Conservation (phyloP, 1,140 invertebrate species). For the Drosophila jambulina region DNA sequence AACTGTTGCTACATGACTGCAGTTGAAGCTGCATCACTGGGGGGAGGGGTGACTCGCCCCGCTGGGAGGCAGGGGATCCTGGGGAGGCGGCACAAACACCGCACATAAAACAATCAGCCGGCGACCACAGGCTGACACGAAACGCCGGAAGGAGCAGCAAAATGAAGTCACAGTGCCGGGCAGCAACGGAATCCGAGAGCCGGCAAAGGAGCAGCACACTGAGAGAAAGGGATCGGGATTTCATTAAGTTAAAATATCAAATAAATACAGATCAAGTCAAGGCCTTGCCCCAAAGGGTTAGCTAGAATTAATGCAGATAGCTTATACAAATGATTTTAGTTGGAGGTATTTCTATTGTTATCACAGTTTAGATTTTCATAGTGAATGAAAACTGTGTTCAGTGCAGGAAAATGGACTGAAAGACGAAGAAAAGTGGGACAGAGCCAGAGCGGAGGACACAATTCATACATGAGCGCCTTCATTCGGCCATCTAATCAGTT, state of each 20-base stretch:
- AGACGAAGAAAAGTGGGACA: neutral
- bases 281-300: too few species aligned
- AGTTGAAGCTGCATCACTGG: constrained; percentile 26
- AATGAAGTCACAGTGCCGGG: constrained; percentile 65
- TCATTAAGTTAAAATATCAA: neutral
- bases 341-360: neutral
- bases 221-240: neutral
- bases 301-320: too few species aligned
- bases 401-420: neutral
- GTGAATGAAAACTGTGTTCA: neutral
- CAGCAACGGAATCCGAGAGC: constrained; percentile 11
- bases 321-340: too few species aligned
- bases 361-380: too few species aligned
- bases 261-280: neutral
- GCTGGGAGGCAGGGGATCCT: neutral
- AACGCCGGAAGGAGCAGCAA: constrained; percentile 68
- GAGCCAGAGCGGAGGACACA: constrained; percentile 27
- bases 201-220: constrained; percentile 13
- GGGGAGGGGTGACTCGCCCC: neutral
- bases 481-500: constrained; percentile 47
- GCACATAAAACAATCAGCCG: constrained; percentile 78
- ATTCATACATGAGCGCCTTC: constrained; percentile 61
- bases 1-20: constrained; percentile 60
- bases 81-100: constrained; percentile 56
- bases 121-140: constrained; percentile 72